Conservation (phyloP, 2,888 invertebrate genomes). For the Meandrusa payeni region DNA sequence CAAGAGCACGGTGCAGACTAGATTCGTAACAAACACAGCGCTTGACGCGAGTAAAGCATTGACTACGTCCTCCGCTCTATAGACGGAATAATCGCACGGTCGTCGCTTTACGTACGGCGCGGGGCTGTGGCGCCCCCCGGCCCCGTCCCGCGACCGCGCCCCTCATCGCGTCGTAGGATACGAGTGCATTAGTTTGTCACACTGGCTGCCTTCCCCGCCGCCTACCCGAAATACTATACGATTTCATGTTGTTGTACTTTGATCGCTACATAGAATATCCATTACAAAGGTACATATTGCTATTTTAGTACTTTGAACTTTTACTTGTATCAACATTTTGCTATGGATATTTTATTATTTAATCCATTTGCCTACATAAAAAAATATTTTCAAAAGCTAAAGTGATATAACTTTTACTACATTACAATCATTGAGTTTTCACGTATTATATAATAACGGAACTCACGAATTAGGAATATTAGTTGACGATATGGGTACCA, state of each 20-base stretch:
- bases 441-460: neutral
- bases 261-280: conserved; percentile 14
- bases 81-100: conserved; percentile 71
- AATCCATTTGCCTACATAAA: too few species aligned
- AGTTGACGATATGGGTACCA: neutral
- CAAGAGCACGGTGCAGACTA: conserved; percentile 69
- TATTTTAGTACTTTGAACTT: conserved; percentile 1
- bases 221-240: conserved; percentile 30
- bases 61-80: conserved; percentile 62
- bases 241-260: conserved; percentile 19
- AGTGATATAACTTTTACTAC: too few species aligned
- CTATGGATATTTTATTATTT: neutral
- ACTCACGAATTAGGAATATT: neutral
- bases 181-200: conserved; percentile 25
- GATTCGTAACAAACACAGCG: conserved; percentile 41
- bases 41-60: conserved; percentile 58
- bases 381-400: too few species aligned
- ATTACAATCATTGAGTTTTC: too few species aligned
- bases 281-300: conserved; percentile 7
- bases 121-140: conserved; percentile 39
- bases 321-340: neutral
- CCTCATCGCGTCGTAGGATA: conserved; percentile 32
- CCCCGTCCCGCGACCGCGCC: conserved; percentile 29
- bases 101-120: conserved; percentile 42
- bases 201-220: conserved; percentile 32